Evolutionary conservation across 1,140 invertebrate genomes (phyloP).

Genomic region (Drosophila quadrilineata): DNA sequence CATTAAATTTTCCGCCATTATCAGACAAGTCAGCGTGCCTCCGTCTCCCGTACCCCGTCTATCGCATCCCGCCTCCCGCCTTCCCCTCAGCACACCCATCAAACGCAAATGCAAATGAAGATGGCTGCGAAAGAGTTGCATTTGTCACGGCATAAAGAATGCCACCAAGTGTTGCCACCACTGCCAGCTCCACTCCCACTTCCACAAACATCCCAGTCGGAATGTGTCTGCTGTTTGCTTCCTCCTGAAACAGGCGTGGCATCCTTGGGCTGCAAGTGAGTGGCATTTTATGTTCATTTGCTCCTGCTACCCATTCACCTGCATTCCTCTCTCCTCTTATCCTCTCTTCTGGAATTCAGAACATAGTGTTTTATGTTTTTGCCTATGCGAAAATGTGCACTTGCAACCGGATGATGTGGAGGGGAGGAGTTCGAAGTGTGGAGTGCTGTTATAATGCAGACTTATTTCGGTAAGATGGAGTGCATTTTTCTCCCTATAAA

Average conservation of each 20-base stretch:
- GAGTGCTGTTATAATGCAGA: slow-evolving; percentile 42
- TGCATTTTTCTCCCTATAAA: slow-evolving; percentile 53
- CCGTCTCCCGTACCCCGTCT: background rate
- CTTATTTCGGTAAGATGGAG: slow-evolving; percentile 64
- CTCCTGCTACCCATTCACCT: slow-evolving; percentile 29
- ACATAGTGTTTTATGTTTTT: slow-evolving; percentile 71
- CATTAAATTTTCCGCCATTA: slow-evolving; percentile 64
- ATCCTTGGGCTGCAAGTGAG: slow-evolving; percentile 48
- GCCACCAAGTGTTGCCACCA: slow-evolving; percentile 18
- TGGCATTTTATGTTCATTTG: slow-evolving; percentile 78
- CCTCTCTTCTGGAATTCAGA: no score
- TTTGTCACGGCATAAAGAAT: slow-evolving; percentile 37
- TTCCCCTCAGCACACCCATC: background rate
- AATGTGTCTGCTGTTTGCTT: background rate
- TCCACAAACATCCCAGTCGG: background rate
- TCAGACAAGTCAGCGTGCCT: slow-evolving; percentile 21
- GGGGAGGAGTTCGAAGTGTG: background rate
- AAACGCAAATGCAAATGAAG: slow-evolving; percentile 38
- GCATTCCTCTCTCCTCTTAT: no score
- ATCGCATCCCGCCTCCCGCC: background rate
- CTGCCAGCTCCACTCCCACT: background rate
- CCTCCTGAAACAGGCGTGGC: slow-evolving; percentile 23
- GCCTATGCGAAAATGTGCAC: slow-evolving; percentile 49
- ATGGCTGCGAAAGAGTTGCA: slow-evolving; percentile 27
- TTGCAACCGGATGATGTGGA: slow-evolving; percentile 1